These are phyloP conservation scores for Sebastes reedi DNA, from an alignment of 2,797 vertebrate genomes.

Conservation along the genomic window DNA sequence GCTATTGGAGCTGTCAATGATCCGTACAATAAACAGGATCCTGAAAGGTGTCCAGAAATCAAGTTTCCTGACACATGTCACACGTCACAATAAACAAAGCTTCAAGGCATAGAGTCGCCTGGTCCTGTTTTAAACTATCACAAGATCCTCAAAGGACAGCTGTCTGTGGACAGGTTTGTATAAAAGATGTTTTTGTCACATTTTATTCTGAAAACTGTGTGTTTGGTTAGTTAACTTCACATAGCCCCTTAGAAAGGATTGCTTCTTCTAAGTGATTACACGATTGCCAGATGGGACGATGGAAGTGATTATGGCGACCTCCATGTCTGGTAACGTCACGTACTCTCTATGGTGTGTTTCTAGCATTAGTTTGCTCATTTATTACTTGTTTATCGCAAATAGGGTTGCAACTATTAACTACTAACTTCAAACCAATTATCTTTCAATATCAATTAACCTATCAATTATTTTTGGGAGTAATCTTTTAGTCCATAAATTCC, in stretches of 20 bases:
- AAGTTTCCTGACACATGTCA: neutral
- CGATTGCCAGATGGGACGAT: neutral
- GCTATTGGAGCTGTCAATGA: neutral
- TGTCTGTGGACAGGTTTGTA: neutral
- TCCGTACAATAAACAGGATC: neutral
- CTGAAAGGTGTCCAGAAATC: neutral
- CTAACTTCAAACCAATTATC: neutral
- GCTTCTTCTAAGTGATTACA: neutral
- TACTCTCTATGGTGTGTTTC: neutral
- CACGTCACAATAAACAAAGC: neutral
- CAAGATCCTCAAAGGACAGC: neutral
- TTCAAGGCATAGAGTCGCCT: neutral
- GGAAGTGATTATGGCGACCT: neutral
- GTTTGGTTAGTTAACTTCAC: neutral
- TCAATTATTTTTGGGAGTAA: neutral
- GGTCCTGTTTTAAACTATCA: neutral
- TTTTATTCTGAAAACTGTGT: neutral
- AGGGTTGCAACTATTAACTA: neutral
- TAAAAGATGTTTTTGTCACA: fast-evolving
- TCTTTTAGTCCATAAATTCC: neutral
- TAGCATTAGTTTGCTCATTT: neutral
- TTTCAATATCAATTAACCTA: neutral
- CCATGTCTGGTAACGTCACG: neutral
- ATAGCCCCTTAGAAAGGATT: neutral
- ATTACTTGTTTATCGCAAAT: neutral